A percentile compares a stretch with the other conserved stretches of the same genome.
phyloP scores from a whole-genome alignment of 1,140 invertebrate species.

The Heliconius melpomene region DNA sequence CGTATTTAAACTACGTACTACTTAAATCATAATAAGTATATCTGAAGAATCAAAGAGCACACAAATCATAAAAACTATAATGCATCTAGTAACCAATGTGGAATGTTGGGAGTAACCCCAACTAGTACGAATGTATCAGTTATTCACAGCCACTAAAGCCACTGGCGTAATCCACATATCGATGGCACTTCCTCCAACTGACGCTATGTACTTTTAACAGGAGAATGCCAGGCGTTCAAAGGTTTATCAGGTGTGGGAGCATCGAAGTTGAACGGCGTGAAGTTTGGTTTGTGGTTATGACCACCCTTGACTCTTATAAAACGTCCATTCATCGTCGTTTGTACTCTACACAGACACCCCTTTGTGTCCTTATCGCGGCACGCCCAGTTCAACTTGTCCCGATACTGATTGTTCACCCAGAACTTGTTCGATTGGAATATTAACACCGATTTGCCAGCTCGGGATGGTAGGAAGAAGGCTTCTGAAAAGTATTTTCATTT shows the following conservation, averaged over 20 bases:
- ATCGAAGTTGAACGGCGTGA: conserved; percentile 64
- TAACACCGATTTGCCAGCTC: conserved; percentile 73
- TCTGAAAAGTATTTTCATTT: conserved; percentile 54
- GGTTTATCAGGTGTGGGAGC: conserved; percentile 42
- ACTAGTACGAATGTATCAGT: not conserved
- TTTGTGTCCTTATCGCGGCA: conserved; percentile 72
- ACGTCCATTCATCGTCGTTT: conserved; percentile 67
- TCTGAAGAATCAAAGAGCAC: not conserved
- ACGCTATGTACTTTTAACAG: conserved; percentile 22
- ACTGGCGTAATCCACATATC: conserved; percentile 20
- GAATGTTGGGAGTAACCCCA: too few relatives aligned
- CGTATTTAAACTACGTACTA: not conserved
- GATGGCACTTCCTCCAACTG: not conserved
- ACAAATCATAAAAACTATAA: not conserved
- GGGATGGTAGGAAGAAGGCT: conserved; percentile 72
- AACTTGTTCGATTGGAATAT: conserved; percentile 75
- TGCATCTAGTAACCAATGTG: not conserved
- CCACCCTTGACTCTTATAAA: conserved; percentile 67
- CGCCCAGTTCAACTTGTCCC: conserved; percentile 74
- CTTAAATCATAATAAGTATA: conserved; percentile 11
- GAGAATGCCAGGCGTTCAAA: conserved; percentile 41
- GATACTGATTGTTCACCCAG: conserved; percentile 75
- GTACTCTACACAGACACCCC: conserved; percentile 69
- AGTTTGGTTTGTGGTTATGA: conserved; percentile 71
- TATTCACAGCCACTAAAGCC: conserved; percentile 53